These are phyloP conservation scores for Neopelma chrysocephalum DNA, from an alignment of 2,797 vertebrate species.

Conservation along the genomic window DNA sequence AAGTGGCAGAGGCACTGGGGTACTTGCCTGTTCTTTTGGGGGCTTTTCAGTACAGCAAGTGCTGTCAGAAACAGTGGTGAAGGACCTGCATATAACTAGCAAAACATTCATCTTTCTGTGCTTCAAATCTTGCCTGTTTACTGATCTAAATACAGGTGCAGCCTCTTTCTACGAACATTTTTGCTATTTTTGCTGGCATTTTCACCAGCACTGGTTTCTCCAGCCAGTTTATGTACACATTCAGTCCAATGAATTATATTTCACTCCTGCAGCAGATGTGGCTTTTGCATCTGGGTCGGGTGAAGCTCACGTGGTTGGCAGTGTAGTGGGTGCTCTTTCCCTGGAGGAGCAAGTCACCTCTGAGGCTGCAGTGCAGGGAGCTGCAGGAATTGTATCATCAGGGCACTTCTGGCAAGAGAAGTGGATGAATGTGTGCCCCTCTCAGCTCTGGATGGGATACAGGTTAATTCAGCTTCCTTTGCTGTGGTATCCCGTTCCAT, in stretches of 20 bases:
- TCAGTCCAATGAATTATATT: neutral
- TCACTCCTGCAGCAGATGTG: neutral
- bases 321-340: neutral
- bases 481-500: neutral
- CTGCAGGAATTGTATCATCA: neutral
- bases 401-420: neutral
- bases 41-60: neutral
- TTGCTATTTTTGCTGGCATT: neutral
- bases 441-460: neutral
- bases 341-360: neutral
- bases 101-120: neutral
- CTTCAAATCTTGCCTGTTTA: neutral
- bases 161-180: neutral
- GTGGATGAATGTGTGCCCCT: accelerated
- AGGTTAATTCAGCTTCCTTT: neutral
- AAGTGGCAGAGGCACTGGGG: neutral
- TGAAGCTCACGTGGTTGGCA: neutral
- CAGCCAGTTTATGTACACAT: neutral
- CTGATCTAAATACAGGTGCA: neutral
- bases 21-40: neutral
- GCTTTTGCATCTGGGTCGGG: neutral
- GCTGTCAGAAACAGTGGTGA: neutral
- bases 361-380: neutral
- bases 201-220: neutral
- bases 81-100: neutral